Percentiles rank a stretch among this genome's conserved stretches.
phyloP scores from a whole-genome alignment of 2,888 invertebrate genomes.

The Thymelicus sylvestris region DNA sequence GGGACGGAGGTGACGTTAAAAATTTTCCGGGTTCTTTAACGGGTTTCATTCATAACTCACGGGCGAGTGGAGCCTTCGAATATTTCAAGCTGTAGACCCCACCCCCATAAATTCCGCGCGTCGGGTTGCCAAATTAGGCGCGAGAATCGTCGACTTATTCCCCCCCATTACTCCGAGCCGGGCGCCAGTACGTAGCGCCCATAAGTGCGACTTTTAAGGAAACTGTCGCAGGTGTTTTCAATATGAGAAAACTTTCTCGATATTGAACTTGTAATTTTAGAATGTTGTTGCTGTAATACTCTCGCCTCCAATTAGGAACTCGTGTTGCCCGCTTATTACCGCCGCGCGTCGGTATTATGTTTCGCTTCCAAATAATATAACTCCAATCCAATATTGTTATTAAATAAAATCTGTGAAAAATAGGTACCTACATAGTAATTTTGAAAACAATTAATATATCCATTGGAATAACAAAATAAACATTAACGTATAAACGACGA shows the following conservation, averaged over 20 bases:
- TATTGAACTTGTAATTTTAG: slow-evolving; percentile 51
- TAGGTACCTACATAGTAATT: too few species aligned
- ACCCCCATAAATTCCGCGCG: slow-evolving; percentile 83
- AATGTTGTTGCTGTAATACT: slow-evolving; percentile 44
- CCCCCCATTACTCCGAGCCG: slow-evolving; percentile 69
- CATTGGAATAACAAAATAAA: too few species aligned
- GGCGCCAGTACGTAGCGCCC: slow-evolving; percentile 45
- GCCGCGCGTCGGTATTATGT: slow-evolving; percentile 38
- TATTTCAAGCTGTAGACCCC: slow-evolving; percentile 79
- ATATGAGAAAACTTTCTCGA: slow-evolving; percentile 54
- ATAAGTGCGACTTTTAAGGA: slow-evolving; percentile 62
- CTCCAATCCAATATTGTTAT: too few species aligned
- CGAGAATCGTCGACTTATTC: slow-evolving; percentile 78
- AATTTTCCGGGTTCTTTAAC: slow-evolving; percentile 84
- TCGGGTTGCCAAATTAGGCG: slow-evolving; percentile 85
- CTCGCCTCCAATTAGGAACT: slow-evolving; percentile 37
- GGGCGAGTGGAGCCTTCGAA: slow-evolving; percentile 82
- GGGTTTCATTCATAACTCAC: slow-evolving; percentile 84
- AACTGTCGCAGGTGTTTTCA: slow-evolving; percentile 73
- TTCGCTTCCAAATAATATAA: slow-evolving; percentile 41
- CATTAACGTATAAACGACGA: not conserved
- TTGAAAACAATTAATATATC: too few species aligned
- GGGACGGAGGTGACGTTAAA: slow-evolving; percentile 67
- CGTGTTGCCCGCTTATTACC: slow-evolving; percentile 40
- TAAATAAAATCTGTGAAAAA: too few species aligned